Evolutionary conservation across 2,113 vertebrate species (phyloP), one percentile per base, ranked within the genome.

Genomic region (Aspiorhynchus laticeps): DNA sequence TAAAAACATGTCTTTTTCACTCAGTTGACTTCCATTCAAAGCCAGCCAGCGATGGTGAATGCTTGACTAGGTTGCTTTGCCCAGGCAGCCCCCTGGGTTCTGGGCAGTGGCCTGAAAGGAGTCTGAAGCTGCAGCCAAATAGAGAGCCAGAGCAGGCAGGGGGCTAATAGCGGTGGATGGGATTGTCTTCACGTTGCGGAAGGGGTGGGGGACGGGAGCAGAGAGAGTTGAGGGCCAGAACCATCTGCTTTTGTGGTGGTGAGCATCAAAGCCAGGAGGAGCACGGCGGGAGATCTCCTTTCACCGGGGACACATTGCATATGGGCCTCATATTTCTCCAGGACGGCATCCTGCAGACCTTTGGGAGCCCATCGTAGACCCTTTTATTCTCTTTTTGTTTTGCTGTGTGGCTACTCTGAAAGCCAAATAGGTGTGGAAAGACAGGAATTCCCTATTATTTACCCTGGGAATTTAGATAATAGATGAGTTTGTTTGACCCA

Each of bases 211-310:
- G 75, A 53, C 51, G 65, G 90, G 89, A 88, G 82, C 79, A 74
- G 71, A 90, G 92, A 92, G 90, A 85, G 92, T 92, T 90, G 88
- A 92, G 92, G 93, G 92, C 90, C 87, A 91, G 69, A 82, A 90
- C 93, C 95, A 95, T 95, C 95, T 95, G 95, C 94, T 95, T 95
- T 95, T 95, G 94, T 93, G 91, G 88, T 91, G 91, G 91, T 91
- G 92, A 93, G 92, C 93, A 94, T 94, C 93, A 94, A 94, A 95
- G 94, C 93, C 93, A 93, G 93, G 93, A 94, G 93, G 92, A 94
- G 86, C 93, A 91, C 93, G 92, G 92, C 90, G 90, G 94, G 95
- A 91, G 92, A 79, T 71, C 87, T 90, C 92, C 91, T 94, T 94
- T 95, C 93, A 94, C 89, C 26, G 85, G 88, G 90, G 93, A 89